Evolutionary conservation across 2,113 vertebrate species (phyloP).

Genomic region (Raphicerus campestris): DNA sequence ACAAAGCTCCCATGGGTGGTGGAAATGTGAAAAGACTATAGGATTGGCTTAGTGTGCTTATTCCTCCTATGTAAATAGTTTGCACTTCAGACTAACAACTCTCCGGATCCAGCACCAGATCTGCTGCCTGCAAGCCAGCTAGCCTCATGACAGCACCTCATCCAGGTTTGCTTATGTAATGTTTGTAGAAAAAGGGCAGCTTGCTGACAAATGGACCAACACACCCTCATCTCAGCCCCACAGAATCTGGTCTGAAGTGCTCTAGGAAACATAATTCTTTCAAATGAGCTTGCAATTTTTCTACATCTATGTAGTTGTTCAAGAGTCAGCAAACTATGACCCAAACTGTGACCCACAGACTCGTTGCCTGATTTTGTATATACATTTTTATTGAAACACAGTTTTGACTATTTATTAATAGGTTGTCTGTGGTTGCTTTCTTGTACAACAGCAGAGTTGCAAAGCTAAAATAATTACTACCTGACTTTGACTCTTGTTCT

Average conservation of each 20-base stretch:
- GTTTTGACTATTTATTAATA: neutral
- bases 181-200: neutral
- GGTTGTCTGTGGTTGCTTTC: neutral
- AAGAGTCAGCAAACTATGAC: neutral
- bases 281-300: neutral
- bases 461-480: constrained; percentile 27
- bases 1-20: neutral
- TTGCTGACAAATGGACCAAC: neutral
- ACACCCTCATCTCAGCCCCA: neutral
- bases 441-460: neutral
- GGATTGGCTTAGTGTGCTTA: neutral
- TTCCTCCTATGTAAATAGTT: neutral
- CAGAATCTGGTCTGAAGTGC: neutral
- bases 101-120: neutral
- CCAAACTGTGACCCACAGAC: neutral
- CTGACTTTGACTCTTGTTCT: neutral
- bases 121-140: neutral
- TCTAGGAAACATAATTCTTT: neutral
- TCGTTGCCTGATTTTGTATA: neutral
- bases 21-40: neutral
- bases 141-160: neutral
- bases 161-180: neutral
- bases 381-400: neutral
- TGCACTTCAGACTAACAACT: neutral
- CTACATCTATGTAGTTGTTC: neutral